A percentile compares a stretch with the other conserved stretches of the same genome.
phyloP scores from a whole-genome alignment of 2,113 vertebrate genomes.

The Cephalopterus ornatus region DNA sequence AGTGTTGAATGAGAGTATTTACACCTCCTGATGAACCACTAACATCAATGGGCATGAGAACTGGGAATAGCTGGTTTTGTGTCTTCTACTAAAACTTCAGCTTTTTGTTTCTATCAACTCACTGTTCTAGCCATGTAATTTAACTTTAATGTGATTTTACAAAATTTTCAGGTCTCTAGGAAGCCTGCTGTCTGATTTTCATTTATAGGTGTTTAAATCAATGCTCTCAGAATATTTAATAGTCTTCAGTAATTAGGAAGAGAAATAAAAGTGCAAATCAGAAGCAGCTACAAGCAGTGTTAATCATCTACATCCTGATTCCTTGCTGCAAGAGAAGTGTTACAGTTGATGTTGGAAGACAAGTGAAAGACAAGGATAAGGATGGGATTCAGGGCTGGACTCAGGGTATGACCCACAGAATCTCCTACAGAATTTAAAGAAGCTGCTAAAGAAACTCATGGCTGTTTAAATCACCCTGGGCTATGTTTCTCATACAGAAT shows the following conservation, averaged over 20 bases:
- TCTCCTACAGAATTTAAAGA: background rate
- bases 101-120: background rate
- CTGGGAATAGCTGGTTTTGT: background rate
- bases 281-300: background rate
- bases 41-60: rapidly evolving
- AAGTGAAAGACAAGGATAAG: background rate
- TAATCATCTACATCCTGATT: background rate
- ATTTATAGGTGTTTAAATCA: background rate
- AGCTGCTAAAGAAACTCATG: background rate
- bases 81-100: background rate
- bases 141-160: background rate
- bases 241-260: background rate
- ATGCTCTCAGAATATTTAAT: background rate
- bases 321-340: background rate
- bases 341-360: background rate
- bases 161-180: background rate
- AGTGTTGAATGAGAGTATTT: background rate
- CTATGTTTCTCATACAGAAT: background rate
- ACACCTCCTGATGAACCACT: rapidly evolving
- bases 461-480: background rate
- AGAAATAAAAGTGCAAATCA: background rate
- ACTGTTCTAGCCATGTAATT: background rate
- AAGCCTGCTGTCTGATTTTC: background rate
- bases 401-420: background rate
- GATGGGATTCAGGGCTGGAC: background rate